A percentile compares a stretch with the other conserved stretches of the same genome.
These are phyloP conservation scores for Odontothrips loti DNA, from an alignment of 2,888 invertebrate genomes.

Conservation along the genomic window DNA sequence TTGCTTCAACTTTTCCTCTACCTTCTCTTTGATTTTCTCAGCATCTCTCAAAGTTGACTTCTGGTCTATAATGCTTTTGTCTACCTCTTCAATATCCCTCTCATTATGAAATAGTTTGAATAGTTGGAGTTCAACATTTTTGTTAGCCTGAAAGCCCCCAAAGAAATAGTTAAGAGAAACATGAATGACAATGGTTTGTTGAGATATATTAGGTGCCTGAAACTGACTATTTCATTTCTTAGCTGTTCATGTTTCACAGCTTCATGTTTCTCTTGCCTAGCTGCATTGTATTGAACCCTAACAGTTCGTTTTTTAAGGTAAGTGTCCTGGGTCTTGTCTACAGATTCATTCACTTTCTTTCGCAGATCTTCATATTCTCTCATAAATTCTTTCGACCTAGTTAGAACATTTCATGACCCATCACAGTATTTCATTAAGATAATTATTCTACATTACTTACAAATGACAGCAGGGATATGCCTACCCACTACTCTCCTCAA, in stretches of 20 bases:
- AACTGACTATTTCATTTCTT: not conserved
- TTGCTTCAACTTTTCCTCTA: not conserved
- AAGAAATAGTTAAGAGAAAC: no score
- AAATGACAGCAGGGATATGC: constrained; percentile 37
- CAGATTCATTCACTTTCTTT: not conserved
- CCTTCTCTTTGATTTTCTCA: not conserved
- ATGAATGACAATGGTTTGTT: not conserved
- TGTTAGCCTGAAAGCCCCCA: not conserved
- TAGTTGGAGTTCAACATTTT: not conserved
- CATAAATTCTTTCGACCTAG: not conserved
- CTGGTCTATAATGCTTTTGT: no score
- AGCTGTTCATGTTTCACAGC: not conserved
- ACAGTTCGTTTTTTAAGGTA: not conserved
- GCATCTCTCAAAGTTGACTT: no score
- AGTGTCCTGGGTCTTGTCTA: not conserved
- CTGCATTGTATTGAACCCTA: not conserved
- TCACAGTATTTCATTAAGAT: not conserved
- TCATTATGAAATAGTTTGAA: not conserved
- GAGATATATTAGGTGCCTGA: not conserved
- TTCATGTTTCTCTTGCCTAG: not conserved
- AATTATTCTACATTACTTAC: not conserved
- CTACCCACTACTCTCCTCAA: constrained; percentile 97
- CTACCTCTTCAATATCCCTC: not conserved
- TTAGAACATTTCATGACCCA: not conserved
- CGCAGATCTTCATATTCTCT: not conserved